Conservation (phyloP, 1,140 invertebrate genomes). For the Apis cerana region DNA sequence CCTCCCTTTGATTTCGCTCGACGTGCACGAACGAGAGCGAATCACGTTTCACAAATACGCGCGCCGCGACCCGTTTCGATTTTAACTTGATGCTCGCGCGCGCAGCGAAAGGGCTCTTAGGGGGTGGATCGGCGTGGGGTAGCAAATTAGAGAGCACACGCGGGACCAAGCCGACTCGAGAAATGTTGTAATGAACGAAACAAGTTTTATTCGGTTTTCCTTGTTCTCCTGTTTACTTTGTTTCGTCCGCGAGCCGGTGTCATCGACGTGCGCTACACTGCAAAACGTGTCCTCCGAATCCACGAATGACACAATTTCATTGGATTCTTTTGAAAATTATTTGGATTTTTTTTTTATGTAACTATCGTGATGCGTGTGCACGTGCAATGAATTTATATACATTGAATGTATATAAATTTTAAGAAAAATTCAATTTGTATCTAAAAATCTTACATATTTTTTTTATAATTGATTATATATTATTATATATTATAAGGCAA, state of each 20-base stretch:
- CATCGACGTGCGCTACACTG: conserved; percentile 19
- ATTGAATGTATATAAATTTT: too few species aligned
- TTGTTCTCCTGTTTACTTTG: conserved; percentile 35
- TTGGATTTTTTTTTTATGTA: neutral
- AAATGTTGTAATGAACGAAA: conserved; percentile 45
- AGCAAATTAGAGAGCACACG: conserved; percentile 45
- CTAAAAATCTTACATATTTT: too few species aligned
- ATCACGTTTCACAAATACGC: conserved; percentile 45
- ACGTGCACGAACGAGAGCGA: conserved; percentile 23
- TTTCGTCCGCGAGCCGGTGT: conserved; percentile 12
- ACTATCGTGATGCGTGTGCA: neutral
- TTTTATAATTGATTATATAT: too few species aligned
- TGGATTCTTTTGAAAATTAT: neutral
- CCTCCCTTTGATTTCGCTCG: conserved; percentile 35
- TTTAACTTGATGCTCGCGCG: conserved; percentile 1
- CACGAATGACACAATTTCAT: neutral
- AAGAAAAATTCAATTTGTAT: too few species aligned
- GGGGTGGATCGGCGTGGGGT: neutral
- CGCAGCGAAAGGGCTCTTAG: neutral
- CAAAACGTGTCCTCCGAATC: neutral
- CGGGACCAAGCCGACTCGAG: neutral
- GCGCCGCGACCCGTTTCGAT: conserved; percentile 18
- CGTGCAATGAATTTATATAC: too few species aligned
- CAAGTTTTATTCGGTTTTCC: conserved; percentile 41
- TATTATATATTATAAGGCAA: too few species aligned